phyloP scores from a whole-genome alignment of 1,140 invertebrate genomes.

The Rhopalosiphum padi region DNA sequence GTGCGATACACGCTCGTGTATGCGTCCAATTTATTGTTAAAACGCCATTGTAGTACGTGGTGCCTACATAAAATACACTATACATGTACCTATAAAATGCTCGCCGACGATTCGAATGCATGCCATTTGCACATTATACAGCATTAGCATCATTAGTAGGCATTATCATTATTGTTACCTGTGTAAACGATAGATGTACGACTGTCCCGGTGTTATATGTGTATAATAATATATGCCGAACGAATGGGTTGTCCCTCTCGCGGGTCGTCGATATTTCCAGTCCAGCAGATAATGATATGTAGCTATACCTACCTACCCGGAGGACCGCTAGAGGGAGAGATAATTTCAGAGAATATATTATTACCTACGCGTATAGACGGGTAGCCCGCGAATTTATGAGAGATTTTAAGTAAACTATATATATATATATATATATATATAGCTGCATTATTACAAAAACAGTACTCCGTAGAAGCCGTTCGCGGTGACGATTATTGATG shows the following conservation, averaged over 20 bases:
- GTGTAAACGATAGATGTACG: not conserved
- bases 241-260: not conserved
- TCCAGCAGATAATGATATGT: not conserved
- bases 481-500: constrained; percentile 38
- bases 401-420: not conserved
- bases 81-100: not conserved
- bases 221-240: too few relatives aligned
- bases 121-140: not conserved
- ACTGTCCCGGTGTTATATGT: not conserved
- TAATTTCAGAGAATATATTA: not conserved
- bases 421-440: not conserved
- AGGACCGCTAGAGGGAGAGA: not conserved
- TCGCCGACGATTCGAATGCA: not conserved
- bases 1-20: not conserved
- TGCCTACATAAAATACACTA: not conserved
- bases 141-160: not conserved
- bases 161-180: not conserved
- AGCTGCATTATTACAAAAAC: constrained; percentile 26
- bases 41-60: not conserved
- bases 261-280: constrained; percentile 9
- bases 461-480: not conserved
- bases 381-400: not conserved
- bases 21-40: not conserved
- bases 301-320: not conserved
- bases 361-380: not conserved